These are phyloP conservation scores for Lutraria rhynchaena DNA, from an alignment of 1,140 invertebrate genomes.

Conservation along the genomic window DNA sequence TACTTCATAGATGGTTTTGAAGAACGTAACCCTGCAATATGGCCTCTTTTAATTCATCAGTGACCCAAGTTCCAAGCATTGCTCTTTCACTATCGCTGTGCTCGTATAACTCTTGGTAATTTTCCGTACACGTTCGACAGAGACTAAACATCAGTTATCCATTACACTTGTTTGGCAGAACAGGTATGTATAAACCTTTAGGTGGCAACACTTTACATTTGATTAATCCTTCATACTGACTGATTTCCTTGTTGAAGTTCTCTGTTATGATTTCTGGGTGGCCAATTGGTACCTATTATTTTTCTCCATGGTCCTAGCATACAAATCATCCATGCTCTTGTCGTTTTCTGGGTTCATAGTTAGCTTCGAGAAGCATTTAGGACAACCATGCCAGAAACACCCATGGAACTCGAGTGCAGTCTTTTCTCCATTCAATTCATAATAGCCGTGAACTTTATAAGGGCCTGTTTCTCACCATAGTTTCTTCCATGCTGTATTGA, in stretches of 20 bases:
- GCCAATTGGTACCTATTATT: background rate
- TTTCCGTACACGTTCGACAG: background rate
- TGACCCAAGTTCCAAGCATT: background rate
- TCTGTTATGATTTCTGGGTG: too few relatives aligned
- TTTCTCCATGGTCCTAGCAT: conserved; percentile 16
- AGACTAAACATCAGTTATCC: conserved; percentile 1
- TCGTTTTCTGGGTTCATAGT: background rate
- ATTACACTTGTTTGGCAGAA: background rate
- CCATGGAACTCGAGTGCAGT: conserved; percentile 55
- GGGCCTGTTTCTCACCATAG: background rate
- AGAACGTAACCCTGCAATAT: background rate
- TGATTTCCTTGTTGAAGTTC: conserved; percentile 5
- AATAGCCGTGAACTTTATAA: conserved; percentile 34
- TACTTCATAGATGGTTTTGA: conserved; percentile 5
- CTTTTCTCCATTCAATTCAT: background rate
- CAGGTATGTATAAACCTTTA: conserved; percentile 16
- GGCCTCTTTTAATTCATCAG: conserved; percentile 18
- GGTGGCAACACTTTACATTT: background rate
- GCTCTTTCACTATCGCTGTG: background rate
- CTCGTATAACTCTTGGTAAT: background rate
- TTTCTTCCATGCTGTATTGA: background rate
- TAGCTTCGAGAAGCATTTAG: conserved; percentile 32
- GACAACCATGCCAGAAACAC: conserved; percentile 66
- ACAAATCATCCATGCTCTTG: conserved; percentile 42
- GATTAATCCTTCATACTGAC: background rate